These are phyloP conservation scores for Caradrina clavipalpis DNA, from an alignment of 2,888 invertebrate species.

Conservation along the genomic window DNA sequence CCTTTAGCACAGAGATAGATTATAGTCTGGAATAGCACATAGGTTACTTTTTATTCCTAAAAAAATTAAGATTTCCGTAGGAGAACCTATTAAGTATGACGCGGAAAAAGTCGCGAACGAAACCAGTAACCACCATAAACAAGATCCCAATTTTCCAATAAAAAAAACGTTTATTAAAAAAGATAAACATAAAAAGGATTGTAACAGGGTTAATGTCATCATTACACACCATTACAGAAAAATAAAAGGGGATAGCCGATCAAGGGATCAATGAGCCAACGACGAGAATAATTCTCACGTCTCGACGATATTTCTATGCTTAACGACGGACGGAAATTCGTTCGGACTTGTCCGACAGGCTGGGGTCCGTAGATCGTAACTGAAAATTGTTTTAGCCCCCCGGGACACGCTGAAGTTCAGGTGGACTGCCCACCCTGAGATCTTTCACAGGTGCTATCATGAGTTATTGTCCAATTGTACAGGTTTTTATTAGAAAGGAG, in stretches of 20 bases:
- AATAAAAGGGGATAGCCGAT: slow-evolving; percentile 60
- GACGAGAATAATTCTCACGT: slow-evolving; percentile 76
- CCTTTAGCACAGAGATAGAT: too few species aligned
- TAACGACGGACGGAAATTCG: slow-evolving; percentile 80
- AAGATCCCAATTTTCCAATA: slow-evolving; percentile 1
- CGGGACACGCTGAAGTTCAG: slow-evolving; percentile 71
- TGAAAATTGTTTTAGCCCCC: slow-evolving; percentile 85
- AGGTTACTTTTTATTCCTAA: too few species aligned
- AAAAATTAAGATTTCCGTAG: too few species aligned
- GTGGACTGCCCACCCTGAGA: slow-evolving; percentile 74
- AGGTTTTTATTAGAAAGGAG: slow-evolving; percentile 78
- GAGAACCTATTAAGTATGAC: too few species aligned
- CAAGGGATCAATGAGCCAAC: slow-evolving; percentile 56
- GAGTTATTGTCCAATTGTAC: slow-evolving; percentile 82
- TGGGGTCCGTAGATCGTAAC: slow-evolving; percentile 76
- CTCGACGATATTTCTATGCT: slow-evolving; percentile 81
- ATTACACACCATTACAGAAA: slow-evolving; percentile 61
- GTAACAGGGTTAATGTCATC: slow-evolving; percentile 56
- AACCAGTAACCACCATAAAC: background rate
- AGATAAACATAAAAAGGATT: slow-evolving; percentile 49
- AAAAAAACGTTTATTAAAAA: slow-evolving; percentile 36
- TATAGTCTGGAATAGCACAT: too few species aligned
- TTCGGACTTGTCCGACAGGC: slow-evolving; percentile 73
- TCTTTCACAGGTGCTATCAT: slow-evolving; percentile 82
- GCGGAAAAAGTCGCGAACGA: too few species aligned